A percentile compares a stretch with the other conserved stretches of the same genome.
Evolutionary conservation across 2,888 invertebrate genomes (phyloP).

Genomic region (Melinaea marsaeus): DNA sequence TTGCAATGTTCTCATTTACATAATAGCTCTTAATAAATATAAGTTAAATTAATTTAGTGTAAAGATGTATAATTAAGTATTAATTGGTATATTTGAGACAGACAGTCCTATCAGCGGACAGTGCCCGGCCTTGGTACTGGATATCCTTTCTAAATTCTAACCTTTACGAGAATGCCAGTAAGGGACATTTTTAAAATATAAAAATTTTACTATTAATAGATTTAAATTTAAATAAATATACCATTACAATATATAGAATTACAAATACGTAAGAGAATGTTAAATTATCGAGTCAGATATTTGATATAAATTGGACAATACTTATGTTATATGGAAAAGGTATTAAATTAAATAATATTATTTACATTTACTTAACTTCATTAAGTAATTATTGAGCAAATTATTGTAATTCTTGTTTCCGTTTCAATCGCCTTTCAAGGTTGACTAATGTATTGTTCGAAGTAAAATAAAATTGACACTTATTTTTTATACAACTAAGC

Average conservation of each 20-base stretch:
- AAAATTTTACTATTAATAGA: not conserved
- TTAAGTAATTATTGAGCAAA: not conserved
- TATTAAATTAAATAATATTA: no score
- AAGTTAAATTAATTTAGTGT: not conserved
- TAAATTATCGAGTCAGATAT: no score
- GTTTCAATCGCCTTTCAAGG: not conserved
- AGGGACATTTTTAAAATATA: not conserved
- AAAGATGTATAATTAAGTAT: not conserved
- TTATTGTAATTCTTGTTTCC: not conserved
- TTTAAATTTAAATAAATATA: no score
- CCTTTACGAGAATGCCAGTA: conserved; percentile 23
- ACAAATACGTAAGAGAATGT: no score
- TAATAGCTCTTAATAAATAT: no score
- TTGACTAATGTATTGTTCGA: not conserved
- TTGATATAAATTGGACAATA: no score
- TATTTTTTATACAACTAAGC: no score
- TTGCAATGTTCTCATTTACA: no score
- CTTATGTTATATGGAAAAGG: no score
- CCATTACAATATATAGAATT: no score
- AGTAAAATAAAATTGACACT: no score
- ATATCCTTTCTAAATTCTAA: conserved; percentile 42
- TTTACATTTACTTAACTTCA: not conserved
- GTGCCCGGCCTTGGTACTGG: conserved; percentile 34
- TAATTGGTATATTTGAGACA: not conserved
- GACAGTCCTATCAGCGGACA: conserved; percentile 27